Evolutionary conservation across 2,113 vertebrate species (phyloP), one percentile per base, ranked within the genome.

Genomic region (Petrocephalus microphthalmus): DNA sequence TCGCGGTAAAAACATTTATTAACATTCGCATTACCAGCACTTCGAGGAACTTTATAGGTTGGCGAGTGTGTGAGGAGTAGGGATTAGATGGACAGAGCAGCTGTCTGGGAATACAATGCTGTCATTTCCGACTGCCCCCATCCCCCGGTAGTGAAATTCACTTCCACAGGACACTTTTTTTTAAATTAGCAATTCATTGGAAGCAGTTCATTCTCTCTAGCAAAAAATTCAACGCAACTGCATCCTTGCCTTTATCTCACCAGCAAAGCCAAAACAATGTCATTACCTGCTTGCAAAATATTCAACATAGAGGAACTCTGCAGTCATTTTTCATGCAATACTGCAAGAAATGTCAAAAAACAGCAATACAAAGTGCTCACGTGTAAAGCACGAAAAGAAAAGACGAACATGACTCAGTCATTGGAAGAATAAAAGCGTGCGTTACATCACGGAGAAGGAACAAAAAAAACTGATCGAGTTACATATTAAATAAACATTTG

Each of bases 401-500:
- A n/a, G 7, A 67, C 25, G 25, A 67, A 67, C 60, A 67, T 13
- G 60, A 67, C 60, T 67, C n/a, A 67, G 60, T 67, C 60, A 67
- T 5, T 67, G 60, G 25, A 15, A 29, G 60, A 67, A 67, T 67
- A 67, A 67, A 64, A 13, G n/a, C 60, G 4, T 67, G 10, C n/a
- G 25, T 67, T 67, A 67, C 60, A 67, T 67, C 60, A 67, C 60
- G 25, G 25, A 67, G n/a, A 29, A 67, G 25, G 60, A 8, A 29
- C 1, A 42, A n/a, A 64, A 67, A 53, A 67, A 29, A 67, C n/a
- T 4, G 60, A 67, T 67, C 60, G 11, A 67, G 60, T 67, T 67
- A 67, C 60, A 67, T 67, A 67, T 67, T 67, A 67, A 67, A 67
- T 67, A 67, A 67, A 67, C 60, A 67, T 67, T 67, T 67, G 60